Evolutionary conservation across 2,113 vertebrate genomes (phyloP), one percentile per base, ranked within the genome.

Genomic region (Physeter macrocephalus): DNA sequence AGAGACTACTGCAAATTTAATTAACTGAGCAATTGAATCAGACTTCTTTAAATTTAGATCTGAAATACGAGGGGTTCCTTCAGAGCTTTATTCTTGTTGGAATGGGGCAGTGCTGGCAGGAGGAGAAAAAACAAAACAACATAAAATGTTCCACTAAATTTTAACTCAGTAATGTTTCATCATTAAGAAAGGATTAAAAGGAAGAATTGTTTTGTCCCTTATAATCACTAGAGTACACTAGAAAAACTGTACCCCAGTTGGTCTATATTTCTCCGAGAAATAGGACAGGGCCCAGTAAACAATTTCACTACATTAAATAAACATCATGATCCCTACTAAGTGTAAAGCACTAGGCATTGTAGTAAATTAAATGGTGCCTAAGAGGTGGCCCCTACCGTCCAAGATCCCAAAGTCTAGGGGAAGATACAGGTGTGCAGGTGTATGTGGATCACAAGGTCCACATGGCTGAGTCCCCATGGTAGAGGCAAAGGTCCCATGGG

Each of bases 11-110:
- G 75, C 39, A 95, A 95, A 96, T 96, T 97, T 93, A 97, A 96
- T 97, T 98, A 97, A 94, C 89, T 86, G 49, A 96, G 92, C 95
- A 97, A 96, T 93, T 83, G 67, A 93, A 39, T 93, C 78, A 85
- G 78, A 77, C 31, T 94, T 97, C 86, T 95, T 96, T 88, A 97
- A 71, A 95, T 97, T 97, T 92, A 88, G 71, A 90, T 64, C 86
- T 97, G 84, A 98, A 95, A 94, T 93, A 93, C 74, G 86, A 96
- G 46, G 52, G 64, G 39, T 80, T 93, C 62, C 80, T 83, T 80
- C 27, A 81, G 78, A 92, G 82, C 13, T 94, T 95, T 85, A 25
- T 59, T 90, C 69, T 90, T 92, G 23, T 83, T 95, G 86, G 88
- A 93, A 78, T 25, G 62, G 31, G 36, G 54, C 31, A 69, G 41